phyloP scores from a whole-genome alignment of 37 sponge, comb jelly and placozoan species.

The Geodia barretti region DNA sequence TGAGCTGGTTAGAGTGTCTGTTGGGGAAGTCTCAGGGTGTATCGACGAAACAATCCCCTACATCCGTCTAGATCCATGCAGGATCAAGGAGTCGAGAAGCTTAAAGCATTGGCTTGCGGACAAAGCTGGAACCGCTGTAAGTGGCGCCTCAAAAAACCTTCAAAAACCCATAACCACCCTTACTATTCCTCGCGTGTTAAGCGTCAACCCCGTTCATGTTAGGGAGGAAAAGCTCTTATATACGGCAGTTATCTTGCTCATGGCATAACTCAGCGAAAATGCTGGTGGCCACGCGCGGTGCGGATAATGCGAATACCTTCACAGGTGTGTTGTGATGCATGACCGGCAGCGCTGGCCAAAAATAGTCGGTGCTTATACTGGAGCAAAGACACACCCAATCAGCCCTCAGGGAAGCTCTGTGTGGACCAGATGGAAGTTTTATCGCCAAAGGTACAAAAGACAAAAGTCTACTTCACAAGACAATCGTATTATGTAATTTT shows the following conservation, averaged over 20 bases:
- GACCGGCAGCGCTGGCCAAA: constrained; percentile 12
- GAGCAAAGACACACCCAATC: constrained; percentile 82
- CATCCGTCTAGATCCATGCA: constrained; percentile 67
- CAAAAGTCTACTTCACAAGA: background rate
- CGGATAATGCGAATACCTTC: background rate
- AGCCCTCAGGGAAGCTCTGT: constrained; percentile 75
- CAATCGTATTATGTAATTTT: background rate
- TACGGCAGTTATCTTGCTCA: too few relatives aligned
- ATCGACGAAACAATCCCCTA: too few relatives aligned
- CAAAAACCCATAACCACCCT: too few relatives aligned
- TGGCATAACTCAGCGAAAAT: background rate
- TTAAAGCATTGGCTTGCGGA: constrained; percentile 80
- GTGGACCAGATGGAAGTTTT: constrained; percentile 95
- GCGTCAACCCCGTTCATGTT: too few relatives aligned
- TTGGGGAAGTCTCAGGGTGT: too few relatives aligned
- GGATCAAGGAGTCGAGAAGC: constrained; percentile 64
- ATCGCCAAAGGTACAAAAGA: constrained; percentile 62
- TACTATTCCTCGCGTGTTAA: too few relatives aligned
- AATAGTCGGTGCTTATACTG: constrained; percentile 94
- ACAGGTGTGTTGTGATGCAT: background rate
- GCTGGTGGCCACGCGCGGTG: background rate
- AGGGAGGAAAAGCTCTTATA: too few relatives aligned
- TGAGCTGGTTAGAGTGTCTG: too few relatives aligned
- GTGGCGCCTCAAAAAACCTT: too few relatives aligned
- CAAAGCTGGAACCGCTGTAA: constrained; percentile 78